phyloP scores from a whole-genome alignment of 2,888 invertebrate genomes.

The Caenorhabditis afra region DNA sequence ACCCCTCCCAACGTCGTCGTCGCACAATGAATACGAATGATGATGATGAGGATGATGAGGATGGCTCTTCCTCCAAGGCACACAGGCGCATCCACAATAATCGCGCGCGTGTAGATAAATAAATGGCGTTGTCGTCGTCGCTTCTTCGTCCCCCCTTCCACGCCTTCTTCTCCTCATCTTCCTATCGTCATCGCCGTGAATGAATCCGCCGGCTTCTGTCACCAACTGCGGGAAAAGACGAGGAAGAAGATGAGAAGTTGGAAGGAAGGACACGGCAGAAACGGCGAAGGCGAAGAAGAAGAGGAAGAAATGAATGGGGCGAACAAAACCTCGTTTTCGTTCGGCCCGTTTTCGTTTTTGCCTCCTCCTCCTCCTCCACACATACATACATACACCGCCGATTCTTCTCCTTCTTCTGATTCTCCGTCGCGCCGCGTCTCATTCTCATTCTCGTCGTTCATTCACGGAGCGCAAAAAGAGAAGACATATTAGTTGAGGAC shows the following conservation, averaged over 20 bases:
- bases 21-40: conserved; percentile 44
- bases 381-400: not conserved
- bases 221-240: not conserved
- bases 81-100: conserved; percentile 20
- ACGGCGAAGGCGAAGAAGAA: not conserved
- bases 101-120: conserved; percentile 50
- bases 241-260: not conserved
- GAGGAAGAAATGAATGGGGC: conserved; percentile 5
- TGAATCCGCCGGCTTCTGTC: not conserved
- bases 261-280: too few relatives aligned
- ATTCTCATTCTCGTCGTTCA: not conserved
- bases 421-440: not conserved
- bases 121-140: conserved; percentile 28
- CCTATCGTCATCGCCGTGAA: not conserved
- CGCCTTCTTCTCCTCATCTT: too few relatives aligned
- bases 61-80: conserved; percentile 1
- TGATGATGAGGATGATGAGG: conserved; percentile 26
- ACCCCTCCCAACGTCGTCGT: too few relatives aligned
- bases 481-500: conserved; percentile 7
- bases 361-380: not conserved
- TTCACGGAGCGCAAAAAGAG: not conserved
- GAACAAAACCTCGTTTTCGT: not conserved
- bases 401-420: not conserved
- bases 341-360: conserved; percentile 2
- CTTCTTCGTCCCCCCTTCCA: conserved; percentile 13